A percentile compares a stretch with the other conserved stretches of the same genome.
Conservation (phyloP, 2,113 vertebrate genomes). For the Eptatretus burgeri region DNA sequence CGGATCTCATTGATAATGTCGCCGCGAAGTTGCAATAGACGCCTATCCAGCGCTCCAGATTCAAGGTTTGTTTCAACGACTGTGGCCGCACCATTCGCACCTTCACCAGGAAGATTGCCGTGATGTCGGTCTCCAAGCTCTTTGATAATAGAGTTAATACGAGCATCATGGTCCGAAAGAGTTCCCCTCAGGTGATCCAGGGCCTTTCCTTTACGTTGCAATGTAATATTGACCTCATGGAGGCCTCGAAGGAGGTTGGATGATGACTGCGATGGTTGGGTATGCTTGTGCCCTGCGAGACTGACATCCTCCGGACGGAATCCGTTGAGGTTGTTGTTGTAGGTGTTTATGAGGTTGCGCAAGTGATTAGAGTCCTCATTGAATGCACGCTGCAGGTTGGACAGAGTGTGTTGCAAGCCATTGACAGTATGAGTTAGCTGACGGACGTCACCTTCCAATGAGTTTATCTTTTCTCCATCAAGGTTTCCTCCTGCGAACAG, state of each 20-base stretch:
- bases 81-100: neutral
- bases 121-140: neutral
- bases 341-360: conserved; percentile 5
- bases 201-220: conserved; percentile 2
- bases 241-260: neutral
- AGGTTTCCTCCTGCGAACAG: too few species aligned
- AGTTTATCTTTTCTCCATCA: too few species aligned
- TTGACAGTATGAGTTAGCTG: conserved; percentile 3
- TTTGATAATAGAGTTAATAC: neutral
- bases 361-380: neutral
- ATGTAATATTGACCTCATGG: neutral
- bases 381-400: conserved; percentile 3
- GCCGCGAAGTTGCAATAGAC: neutral
- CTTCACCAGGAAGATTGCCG: neutral
- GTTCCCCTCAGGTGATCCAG: conserved; percentile 2
- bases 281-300: too few species aligned
- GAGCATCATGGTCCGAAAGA: neutral
- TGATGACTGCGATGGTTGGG: too few species aligned
- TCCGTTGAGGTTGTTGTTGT: conserved; percentile 3
- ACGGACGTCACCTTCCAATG: neutral
- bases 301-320: neutral
- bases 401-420: neutral
- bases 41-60: neutral
- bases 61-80: neutral
- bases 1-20: conserved; percentile 2